Evolutionary conservation across 53 echinoderm and acorn worm genomes (phyloP), one percentile per base, ranked within the genome.

Genomic region (Paracentrotus lividus): DNA sequence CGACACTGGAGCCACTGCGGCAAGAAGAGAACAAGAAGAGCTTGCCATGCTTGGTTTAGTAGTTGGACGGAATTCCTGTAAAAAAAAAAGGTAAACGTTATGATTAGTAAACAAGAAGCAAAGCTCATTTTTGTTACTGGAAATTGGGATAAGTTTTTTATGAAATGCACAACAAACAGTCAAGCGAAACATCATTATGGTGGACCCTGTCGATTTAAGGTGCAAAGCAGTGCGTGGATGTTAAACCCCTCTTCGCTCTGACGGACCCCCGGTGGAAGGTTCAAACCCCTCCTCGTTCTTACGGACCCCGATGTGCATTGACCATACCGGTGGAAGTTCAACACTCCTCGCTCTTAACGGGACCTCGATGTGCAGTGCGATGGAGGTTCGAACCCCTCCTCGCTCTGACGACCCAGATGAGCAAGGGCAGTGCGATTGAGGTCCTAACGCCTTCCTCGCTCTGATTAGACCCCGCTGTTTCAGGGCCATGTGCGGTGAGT

Each of bases 1-100:
- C 85, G 24, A 51, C 47, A 45, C 51, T 85, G 85, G 24, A n/a
- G 51, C 49, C 29, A 51, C 85, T 1, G 85, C 85, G 20, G 51
- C 47, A 85, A 51, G 51, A 85, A 51, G 20, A 85, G 85, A 51
- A 85, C 85, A 47, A 85, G 49, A 16, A 85, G 31, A 26, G 47
- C 85, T 47, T 23, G 85, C 85, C 47, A n/a, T n/a, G 47, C 85
- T 85, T 85, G 85, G 72, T 40, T 38, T 64, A 31, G 64, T 64
- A 1, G 29, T 64, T 64, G 26, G 64, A 29, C 64, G 26, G 12
- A 29, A 31, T 29, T 10, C 26, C 10, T 9, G 1, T 29, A 29
- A 8, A 64, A 1, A 57, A 64, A 64, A 64, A 7, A 59, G 23
- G 7, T 5, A 7, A n/a, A 59, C 7, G 59, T 23, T n/a, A n/a